A percentile compares a stretch with the other conserved stretches of the same genome.
phyloP scores from a whole-genome alignment of 2,888 invertebrate species.

The Gonocerus acuteangulatus region DNA sequence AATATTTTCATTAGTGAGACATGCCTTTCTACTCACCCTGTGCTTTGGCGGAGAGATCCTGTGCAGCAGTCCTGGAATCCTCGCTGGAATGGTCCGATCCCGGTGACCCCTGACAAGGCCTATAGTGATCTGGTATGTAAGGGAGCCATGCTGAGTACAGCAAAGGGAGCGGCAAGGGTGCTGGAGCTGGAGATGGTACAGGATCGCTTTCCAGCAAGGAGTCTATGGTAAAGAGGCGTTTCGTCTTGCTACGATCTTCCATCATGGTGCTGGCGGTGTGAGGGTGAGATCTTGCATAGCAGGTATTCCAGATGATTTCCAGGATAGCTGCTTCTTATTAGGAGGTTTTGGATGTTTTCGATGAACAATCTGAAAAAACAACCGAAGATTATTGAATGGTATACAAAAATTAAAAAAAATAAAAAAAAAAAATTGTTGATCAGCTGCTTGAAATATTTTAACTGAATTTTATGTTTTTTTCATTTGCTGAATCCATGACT shows the following conservation, averaged over 20 bases:
- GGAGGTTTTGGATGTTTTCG: no score
- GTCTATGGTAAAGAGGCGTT: constrained; percentile 16
- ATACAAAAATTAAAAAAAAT: no score
- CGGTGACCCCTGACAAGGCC: constrained; percentile 44
- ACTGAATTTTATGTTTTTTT: no score
- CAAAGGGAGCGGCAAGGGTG: constrained; percentile 31
- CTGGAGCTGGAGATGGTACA: background rate
- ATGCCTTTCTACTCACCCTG: constrained; percentile 16
- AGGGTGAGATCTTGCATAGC: no score
- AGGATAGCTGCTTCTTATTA: no score
- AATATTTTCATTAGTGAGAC: no score
- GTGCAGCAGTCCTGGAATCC: constrained; percentile 46
- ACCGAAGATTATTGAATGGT: no score
- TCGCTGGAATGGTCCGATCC: constrained; percentile 48
- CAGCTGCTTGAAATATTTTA: no score
- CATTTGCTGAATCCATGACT: no score
- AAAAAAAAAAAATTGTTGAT: no score
- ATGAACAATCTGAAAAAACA: no score
- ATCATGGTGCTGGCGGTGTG: background rate
- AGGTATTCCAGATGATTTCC: no score
- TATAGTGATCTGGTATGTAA: constrained; percentile 16
- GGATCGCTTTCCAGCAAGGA: constrained; percentile 4
- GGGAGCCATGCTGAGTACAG: constrained; percentile 32
- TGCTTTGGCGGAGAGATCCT: constrained; percentile 42
- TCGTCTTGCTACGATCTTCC: constrained; percentile 2